These are phyloP conservation scores for Spatulosminthurus flaviceps DNA, from an alignment of 2,888 invertebrate species.

Conservation along the genomic window DNA sequence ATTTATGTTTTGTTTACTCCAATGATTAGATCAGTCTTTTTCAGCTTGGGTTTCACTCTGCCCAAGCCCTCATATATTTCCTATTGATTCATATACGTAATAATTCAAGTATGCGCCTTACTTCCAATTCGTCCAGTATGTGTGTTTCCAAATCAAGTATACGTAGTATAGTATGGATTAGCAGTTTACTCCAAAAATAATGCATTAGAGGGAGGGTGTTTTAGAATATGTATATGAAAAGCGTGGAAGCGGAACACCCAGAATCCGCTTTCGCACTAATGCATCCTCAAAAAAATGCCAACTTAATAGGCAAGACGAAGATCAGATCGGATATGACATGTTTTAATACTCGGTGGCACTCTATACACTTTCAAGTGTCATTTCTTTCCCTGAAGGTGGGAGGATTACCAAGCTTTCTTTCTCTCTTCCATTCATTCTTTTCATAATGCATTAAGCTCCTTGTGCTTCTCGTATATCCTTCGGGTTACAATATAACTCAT, in stretches of 20 bases:
- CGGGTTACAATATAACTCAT: neutral
- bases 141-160: neutral
- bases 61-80: neutral
- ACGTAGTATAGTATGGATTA: neutral
- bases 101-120: no score
- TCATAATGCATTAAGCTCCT: neutral
- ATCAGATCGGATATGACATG: constrained; percentile 45
- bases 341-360: constrained; percentile 34
- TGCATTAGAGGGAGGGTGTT: neutral
- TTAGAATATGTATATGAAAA: neutral
- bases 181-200: neutral
- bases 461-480: no score
- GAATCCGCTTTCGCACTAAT: constrained; percentile 13
- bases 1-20: constrained; percentile 30
- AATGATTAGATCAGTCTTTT: constrained; percentile 31
- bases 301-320: constrained; percentile 34
- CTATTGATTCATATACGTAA: no score
- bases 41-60: neutral
- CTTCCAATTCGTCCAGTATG: no score
- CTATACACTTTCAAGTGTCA: constrained; percentile 14
- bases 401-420: constrained; percentile 25
- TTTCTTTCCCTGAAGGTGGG: constrained; percentile 34
- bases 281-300: constrained; percentile 27
- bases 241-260: constrained; percentile 37
- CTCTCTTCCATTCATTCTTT: neutral